phyloP scores from a whole-genome alignment of 2,113 vertebrate species.

The Todiramphus saurophagus region DNA sequence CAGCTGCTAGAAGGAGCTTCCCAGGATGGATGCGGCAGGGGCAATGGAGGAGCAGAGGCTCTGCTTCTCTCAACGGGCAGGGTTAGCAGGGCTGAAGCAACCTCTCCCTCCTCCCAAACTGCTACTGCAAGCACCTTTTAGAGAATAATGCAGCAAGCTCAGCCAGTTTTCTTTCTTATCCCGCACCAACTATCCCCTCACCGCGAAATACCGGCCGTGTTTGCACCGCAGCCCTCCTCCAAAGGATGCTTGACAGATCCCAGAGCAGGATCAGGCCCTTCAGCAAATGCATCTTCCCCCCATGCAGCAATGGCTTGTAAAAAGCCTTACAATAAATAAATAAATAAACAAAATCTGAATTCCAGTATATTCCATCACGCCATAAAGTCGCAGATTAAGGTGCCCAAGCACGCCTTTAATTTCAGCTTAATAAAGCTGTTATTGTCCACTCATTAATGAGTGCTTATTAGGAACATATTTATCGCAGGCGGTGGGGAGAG shows the following conservation, averaged over 20 bases:
- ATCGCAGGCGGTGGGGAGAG: not conserved
- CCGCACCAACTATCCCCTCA: not conserved
- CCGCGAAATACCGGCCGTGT: rapidly evolving
- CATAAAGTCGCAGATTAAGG: not conserved
- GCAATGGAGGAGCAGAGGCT: not conserved
- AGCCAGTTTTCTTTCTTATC: rapidly evolving
- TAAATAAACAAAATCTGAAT: not conserved
- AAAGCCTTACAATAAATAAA: not conserved
- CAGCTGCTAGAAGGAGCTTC: not conserved
- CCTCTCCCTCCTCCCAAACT: not conserved
- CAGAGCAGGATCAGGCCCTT: not conserved
- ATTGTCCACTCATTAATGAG: conserved; percentile 60
- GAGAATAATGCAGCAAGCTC: not conserved
- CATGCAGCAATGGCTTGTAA: not conserved
- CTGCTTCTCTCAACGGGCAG: rapidly evolving
- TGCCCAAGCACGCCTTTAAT: conserved; percentile 58
- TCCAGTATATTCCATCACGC: conserved; percentile 45
- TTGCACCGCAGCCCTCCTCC: not conserved
- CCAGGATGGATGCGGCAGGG: not conserved
- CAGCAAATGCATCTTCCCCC: not conserved
- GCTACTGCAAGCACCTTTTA: rapidly evolving
- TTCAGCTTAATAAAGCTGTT: conserved; percentile 66
- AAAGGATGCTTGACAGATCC: not conserved
- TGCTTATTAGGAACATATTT: conserved; percentile 61
- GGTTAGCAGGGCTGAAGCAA: not conserved